These are phyloP conservation scores for Pantelozetes paolii DNA, from an alignment of 2,888 invertebrate species.

Conservation along the genomic window DNA sequence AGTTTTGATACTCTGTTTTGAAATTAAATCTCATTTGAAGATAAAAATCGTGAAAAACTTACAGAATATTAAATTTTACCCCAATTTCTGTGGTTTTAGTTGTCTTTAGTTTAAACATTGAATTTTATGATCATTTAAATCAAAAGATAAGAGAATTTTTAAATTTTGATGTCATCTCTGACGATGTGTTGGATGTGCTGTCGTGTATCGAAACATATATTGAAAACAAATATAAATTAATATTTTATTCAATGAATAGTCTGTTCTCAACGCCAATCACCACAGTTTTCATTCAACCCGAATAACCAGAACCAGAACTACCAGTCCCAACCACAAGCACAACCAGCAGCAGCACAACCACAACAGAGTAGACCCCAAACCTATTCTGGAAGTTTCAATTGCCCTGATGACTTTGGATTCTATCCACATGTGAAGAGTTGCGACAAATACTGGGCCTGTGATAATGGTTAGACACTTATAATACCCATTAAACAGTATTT, in stretches of 20 bases:
- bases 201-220: too few relatives aligned
- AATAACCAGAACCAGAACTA: neutral
- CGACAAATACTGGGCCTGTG: conserved; percentile 94
- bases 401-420: conserved; percentile 89
- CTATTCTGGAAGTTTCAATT: conserved; percentile 64
- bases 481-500: neutral
- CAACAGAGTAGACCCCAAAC: conserved; percentile 2
- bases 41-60: too few relatives aligned
- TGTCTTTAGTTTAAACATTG: too few relatives aligned
- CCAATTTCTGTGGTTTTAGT: too few relatives aligned
- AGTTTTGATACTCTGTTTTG: too few relatives aligned
- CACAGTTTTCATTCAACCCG: conserved; percentile 39
- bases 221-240: neutral
- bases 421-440: conserved; percentile 83
- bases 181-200: too few relatives aligned
- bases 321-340: conserved; percentile 32
- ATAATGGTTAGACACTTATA: conserved; percentile 61
- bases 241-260: conserved; percentile 4
- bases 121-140: too few relatives aligned
- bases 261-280: conserved; percentile 41
- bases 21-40: too few relatives aligned
- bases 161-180: too few relatives aligned
- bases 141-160: too few relatives aligned
- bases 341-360: conserved; percentile 16
- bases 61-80: too few relatives aligned